Evolutionary conservation across 2,797 vertebrate species (phyloP).

Genomic region (Rhynchonycteris naso): DNA sequence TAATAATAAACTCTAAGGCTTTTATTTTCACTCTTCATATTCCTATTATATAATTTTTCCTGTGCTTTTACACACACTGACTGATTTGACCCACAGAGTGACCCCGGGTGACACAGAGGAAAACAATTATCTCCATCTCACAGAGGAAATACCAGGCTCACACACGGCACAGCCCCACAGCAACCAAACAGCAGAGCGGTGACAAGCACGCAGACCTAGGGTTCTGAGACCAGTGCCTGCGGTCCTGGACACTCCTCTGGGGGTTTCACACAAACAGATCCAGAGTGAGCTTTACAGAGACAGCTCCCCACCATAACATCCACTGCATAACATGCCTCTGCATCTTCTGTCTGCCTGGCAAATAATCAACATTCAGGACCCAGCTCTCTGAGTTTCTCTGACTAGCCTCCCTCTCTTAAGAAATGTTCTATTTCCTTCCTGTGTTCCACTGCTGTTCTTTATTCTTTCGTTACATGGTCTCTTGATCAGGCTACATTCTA

Average conservation of each 20-base stretch:
- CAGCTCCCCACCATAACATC: not conserved
- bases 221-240: not conserved
- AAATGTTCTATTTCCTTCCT: not conserved
- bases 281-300: not conserved
- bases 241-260: too few relatives aligned
- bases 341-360: not conserved
- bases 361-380: not conserved
- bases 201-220: not conserved
- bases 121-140: not conserved
- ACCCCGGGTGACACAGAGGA: not conserved
- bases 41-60: not conserved
- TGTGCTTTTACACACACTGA: not conserved
- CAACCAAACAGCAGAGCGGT: not conserved
- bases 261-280: not conserved
- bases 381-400: not conserved
- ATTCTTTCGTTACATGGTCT: not conserved
- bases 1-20: not conserved
- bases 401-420: not conserved
- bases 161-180: not conserved
- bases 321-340: not conserved
- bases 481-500: not conserved
- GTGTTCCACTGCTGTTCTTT: not conserved
- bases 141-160: not conserved
- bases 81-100: not conserved
- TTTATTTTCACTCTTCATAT: not conserved